phyloP scores from a whole-genome alignment of 2,797 vertebrate species.

The Apodemus agrarius region DNA sequence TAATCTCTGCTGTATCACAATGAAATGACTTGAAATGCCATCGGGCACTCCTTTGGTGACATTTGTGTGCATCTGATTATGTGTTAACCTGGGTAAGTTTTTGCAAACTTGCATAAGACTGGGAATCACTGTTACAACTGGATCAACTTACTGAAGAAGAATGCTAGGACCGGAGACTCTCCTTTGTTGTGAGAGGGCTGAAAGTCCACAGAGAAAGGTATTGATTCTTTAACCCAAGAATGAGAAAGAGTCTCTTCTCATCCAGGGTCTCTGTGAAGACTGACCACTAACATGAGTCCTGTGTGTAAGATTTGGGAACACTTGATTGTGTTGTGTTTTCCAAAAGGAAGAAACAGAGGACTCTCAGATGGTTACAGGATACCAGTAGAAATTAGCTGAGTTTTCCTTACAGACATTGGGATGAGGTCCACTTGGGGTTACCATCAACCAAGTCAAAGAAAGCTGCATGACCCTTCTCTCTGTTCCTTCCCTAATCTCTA shows the following conservation, averaged over 20 bases:
- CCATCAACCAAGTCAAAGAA: not conserved
- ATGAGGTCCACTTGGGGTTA: not conserved
- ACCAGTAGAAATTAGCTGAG: not conserved
- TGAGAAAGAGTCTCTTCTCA: not conserved
- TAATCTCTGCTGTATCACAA: not conserved
- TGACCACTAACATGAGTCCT: not conserved
- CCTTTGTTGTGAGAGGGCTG: not conserved
- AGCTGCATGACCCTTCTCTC: not conserved
- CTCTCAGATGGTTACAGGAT: not conserved
- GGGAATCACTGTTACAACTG: not conserved
- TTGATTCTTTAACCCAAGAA: not conserved
- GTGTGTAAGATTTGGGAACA: not conserved
- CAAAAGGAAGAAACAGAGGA: not conserved
- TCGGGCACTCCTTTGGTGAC: not conserved
- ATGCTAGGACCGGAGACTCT: not conserved
- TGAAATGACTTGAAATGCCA: conserved; percentile 5
- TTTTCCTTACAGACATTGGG: not conserved
- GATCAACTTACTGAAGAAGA: not conserved
- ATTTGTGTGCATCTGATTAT: not conserved
- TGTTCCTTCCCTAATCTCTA: not conserved
- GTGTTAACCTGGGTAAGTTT: not conserved
- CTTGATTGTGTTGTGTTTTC: not conserved
- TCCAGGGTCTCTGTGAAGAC: not conserved
- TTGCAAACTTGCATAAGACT: not conserved
- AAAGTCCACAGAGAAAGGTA: not conserved